These are phyloP conservation scores for Pterostichus niger DNA, from an alignment of 2,888 invertebrate species.

Conservation along the genomic window DNA sequence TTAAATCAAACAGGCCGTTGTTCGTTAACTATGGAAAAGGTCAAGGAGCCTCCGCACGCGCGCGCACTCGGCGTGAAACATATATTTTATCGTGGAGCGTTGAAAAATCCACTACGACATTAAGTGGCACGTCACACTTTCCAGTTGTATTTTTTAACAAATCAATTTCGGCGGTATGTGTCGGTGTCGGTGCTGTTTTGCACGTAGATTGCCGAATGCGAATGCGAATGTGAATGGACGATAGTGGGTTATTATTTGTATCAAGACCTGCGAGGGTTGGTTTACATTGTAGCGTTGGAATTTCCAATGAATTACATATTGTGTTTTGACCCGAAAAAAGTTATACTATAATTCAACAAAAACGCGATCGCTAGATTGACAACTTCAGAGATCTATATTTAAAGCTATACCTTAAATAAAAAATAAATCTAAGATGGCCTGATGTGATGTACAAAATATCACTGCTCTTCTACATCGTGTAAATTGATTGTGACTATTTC, in stretches of 20 bases:
- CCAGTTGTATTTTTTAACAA: slow-evolving; percentile 48
- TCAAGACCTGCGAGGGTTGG: background rate
- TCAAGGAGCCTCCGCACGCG: slow-evolving; percentile 28
- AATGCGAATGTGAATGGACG: slow-evolving; percentile 5
- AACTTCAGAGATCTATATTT: no score
- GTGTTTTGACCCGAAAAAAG: no score
- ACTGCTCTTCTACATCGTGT: no score
- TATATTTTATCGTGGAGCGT: slow-evolving; percentile 45
- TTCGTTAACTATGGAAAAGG: slow-evolving; percentile 49
- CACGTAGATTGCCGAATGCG: slow-evolving; percentile 10
- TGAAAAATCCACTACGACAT: slow-evolving; percentile 48
- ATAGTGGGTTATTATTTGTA: background rate
- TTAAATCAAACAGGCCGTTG: slow-evolving; percentile 52
- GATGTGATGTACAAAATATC: no score
- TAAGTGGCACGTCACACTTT: slow-evolving; percentile 44
- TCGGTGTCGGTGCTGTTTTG: background rate
- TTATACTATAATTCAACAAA: no score
- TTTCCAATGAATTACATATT: background rate
- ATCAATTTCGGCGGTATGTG: slow-evolving; percentile 19
- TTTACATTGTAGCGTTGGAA: slow-evolving; percentile 10
- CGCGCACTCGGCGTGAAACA: slow-evolving; percentile 10
- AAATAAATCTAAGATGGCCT: no score
- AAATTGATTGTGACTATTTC: no score
- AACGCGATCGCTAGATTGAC: no score
- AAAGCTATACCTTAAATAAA: no score